Evolutionary conservation across 2,113 vertebrate species (phyloP).

Genomic region (Zosterops pallidus): DNA sequence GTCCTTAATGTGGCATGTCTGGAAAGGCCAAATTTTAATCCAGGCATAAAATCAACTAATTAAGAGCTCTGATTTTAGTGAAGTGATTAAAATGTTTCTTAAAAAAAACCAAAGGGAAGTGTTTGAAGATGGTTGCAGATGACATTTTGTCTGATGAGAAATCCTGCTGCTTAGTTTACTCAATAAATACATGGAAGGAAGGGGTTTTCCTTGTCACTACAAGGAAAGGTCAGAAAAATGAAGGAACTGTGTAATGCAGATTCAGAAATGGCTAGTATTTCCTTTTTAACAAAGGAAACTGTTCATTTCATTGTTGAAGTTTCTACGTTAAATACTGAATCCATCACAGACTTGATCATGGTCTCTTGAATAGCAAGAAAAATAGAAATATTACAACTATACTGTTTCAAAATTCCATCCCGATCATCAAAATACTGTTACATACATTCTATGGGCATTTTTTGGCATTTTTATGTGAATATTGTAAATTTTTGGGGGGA

Average conservation of each 20-base stretch:
- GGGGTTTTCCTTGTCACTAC: background rate
- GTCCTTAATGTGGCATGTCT: background rate
- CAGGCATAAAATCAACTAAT: background rate
- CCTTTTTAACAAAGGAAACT: background rate
- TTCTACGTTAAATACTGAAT: background rate
- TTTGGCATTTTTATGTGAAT: background rate
- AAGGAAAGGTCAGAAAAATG: background rate
- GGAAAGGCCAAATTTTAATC: background rate
- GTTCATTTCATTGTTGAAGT: background rate
- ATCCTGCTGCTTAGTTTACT: background rate
- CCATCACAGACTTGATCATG: background rate
- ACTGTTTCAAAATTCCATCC: background rate
- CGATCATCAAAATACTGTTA: background rate
- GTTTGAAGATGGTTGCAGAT: background rate
- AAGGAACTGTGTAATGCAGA: background rate
- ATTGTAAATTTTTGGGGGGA: background rate
- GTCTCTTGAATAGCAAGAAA: background rate
- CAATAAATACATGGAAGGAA: conserved; percentile 5
- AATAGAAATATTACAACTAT: background rate
- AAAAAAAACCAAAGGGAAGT: background rate
- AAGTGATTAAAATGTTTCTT: background rate
- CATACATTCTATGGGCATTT: background rate
- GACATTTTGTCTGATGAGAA: conserved; percentile 3
- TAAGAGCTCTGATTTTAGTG: background rate
- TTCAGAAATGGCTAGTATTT: background rate